These are phyloP conservation scores for Vespertilio murinus DNA, from an alignment of 2,797 vertebrate genomes.

Conservation along the genomic window DNA sequence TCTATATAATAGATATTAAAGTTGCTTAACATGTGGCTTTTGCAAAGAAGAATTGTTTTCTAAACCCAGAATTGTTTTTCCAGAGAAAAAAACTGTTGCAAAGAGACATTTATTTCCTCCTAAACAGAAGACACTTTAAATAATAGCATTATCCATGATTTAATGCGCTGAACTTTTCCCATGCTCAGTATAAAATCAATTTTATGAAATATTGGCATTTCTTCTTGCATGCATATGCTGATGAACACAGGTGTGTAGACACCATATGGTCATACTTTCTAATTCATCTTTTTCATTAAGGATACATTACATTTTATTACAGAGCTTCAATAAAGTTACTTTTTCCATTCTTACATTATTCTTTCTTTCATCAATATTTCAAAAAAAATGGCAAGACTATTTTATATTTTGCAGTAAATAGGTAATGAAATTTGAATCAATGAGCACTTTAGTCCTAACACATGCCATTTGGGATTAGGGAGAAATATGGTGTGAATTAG, in stretches of 20 bases:
- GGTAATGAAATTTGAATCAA: conserved; percentile 60
- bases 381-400: conserved; percentile 23
- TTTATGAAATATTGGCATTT: not conserved
- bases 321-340: not conserved
- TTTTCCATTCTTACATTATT: conserved; percentile 13
- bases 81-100: not conserved
- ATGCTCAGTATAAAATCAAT: not conserved
- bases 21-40: not conserved
- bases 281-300: conserved; percentile 40
- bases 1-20: not conserved
- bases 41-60: not conserved
- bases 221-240: not conserved
- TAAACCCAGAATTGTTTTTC: not conserved
- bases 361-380: conserved; percentile 42
- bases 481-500: conserved; percentile 34
- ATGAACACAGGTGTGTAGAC: not conserved
- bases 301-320: conserved; percentile 2
- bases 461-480: not conserved
- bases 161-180: not conserved
- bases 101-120: not conserved
- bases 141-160: not conserved
- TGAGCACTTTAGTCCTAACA: conserved; percentile 34
- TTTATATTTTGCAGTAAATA: conserved; percentile 17
- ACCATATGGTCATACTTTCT: not conserved
- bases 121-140: not conserved